Evolutionary conservation across 1,140 invertebrate species (phyloP).

Genomic region (Akabosia matsudoensis): DNA sequence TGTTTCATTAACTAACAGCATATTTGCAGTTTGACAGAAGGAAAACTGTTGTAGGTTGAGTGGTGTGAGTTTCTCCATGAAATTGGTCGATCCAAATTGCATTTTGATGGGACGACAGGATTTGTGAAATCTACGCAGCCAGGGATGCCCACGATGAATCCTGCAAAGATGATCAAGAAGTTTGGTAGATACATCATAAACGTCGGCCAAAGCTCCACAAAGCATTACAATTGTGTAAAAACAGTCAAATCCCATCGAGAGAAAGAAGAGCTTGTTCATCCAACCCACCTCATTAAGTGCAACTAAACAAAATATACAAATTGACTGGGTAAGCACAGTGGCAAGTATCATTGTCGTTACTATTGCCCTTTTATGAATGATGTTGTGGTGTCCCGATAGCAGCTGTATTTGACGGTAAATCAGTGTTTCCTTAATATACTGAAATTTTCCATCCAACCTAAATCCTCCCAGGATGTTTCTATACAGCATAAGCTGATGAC

Average conservation of each 20-base stretch:
- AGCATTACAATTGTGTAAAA: neutral
- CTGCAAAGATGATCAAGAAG: neutral
- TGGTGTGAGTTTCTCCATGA: neutral
- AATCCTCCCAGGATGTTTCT: too few relatives aligned
- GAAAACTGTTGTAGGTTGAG: neutral
- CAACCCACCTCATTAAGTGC: neutral
- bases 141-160: neutral
- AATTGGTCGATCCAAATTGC: conserved; percentile 11
- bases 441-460: neutral
- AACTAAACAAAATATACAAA: neutral
- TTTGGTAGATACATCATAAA: neutral
- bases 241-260: neutral
- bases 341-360: neutral
- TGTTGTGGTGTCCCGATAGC: neutral
- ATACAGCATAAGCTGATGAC: neutral
- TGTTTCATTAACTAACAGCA: conserved; percentile 1
- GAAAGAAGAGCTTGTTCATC: neutral
- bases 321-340: neutral
- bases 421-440: neutral
- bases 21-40: neutral
- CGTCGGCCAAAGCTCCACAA: conserved; percentile 6
- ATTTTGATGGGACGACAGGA: conserved; percentile 3
- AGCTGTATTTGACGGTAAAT: conserved; percentile 2
- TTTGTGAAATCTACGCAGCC: neutral
- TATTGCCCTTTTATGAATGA: neutral